Evolutionary conservation across 2,797 vertebrate species (phyloP).

Genomic region (Spinus olivaceus): DNA sequence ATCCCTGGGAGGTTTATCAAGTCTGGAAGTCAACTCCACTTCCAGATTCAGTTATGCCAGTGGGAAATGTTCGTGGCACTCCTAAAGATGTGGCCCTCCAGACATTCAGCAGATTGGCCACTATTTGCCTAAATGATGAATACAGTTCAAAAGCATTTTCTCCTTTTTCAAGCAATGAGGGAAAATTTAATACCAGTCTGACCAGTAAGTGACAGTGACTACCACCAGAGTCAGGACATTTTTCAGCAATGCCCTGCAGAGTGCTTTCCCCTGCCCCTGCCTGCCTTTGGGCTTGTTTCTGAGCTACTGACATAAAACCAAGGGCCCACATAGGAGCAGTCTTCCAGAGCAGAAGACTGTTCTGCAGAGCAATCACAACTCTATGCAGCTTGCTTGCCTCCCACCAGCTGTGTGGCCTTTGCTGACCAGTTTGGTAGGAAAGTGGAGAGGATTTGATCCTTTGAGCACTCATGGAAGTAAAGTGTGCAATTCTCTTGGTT

Average conservation of each 20-base stretch:
- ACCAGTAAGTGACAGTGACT: not conserved
- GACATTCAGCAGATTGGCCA: not conserved
- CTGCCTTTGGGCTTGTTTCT: not conserved
- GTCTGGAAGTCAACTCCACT: not conserved
- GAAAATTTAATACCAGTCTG: not conserved
- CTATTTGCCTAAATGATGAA: not conserved
- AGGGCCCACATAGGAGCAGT: not conserved
- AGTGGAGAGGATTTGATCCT: not conserved
- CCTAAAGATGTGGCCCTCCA: not conserved
- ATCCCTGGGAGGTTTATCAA: not conserved
- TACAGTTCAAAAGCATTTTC: not conserved
- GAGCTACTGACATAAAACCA: not conserved
- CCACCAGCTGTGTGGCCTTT: not conserved
- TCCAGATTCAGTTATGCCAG: not conserved
- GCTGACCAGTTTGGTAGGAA: not conserved
- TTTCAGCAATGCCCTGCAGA: not conserved
- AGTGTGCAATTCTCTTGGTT: not conserved
- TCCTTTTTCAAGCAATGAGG: not conserved
- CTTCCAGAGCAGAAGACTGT: not conserved
- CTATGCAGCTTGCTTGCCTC: not conserved
- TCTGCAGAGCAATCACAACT: not conserved
- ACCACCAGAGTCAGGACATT: not conserved
- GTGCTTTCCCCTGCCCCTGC: not conserved
- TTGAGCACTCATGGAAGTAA: not conserved
- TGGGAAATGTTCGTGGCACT: not conserved